Percentiles rank a stretch among this genome's conserved stretches.
Evolutionary conservation across 2,888 invertebrate genomes (phyloP).

Genomic region (Dynastes tityus): DNA sequence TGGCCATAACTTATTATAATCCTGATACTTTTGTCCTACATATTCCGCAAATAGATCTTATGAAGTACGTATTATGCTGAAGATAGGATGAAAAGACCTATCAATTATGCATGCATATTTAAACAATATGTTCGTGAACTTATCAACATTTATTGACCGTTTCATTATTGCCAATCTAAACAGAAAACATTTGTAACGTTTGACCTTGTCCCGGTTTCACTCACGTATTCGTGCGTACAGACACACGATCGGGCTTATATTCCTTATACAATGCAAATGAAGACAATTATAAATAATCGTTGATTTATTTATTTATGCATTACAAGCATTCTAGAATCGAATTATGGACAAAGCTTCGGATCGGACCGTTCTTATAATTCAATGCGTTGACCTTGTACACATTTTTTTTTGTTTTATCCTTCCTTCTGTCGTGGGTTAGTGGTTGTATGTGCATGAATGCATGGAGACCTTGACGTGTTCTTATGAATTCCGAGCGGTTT

Average conservation of each 20-base stretch:
- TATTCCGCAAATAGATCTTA: not conserved
- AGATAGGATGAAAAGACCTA: not conserved
- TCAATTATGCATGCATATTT: constrained; percentile 11
- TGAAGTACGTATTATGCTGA: too few species aligned
- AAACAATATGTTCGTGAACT: constrained; percentile 34
- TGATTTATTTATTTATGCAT: constrained; percentile 16
- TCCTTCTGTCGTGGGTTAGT: constrained; percentile 4
- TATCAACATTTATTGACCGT: constrained; percentile 33
- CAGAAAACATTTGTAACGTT: constrained; percentile 10
- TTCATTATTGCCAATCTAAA: constrained; percentile 35
- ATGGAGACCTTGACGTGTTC: constrained; percentile 10
- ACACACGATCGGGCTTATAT: not conserved
- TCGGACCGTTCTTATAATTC: constrained; percentile 1
- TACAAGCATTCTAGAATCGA: constrained; percentile 10
- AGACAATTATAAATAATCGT: constrained; percentile 18
- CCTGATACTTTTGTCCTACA: not conserved
- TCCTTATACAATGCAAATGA: constrained; percentile 5
- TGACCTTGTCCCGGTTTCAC: constrained; percentile 32
- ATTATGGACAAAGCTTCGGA: constrained; percentile 9
- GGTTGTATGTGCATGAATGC: constrained; percentile 7
- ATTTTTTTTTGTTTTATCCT: constrained; percentile 7
- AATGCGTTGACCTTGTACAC: constrained; percentile 10
- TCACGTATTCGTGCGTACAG: not conserved
- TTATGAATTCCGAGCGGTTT: not conserved
- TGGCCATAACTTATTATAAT: not conserved